Base-by-base conservation (phyloP, 1,140 invertebrate species). In the Drosophila sp. region DNA sequence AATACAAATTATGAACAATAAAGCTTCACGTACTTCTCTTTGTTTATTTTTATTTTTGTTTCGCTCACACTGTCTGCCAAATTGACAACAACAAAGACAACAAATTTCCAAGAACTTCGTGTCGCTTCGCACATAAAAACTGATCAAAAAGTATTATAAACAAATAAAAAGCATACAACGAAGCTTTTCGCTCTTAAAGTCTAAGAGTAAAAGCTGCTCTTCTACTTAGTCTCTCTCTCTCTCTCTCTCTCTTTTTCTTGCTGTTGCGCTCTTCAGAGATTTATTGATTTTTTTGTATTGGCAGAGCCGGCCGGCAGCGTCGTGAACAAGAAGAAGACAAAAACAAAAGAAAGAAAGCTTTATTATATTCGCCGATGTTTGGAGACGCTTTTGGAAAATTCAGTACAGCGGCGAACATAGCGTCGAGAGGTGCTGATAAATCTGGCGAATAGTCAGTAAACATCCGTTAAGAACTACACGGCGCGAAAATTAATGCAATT, bases 331-430 rank as follows among this genome's bases (percentile, higher is more conserved):
- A 61, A 41, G 27, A 61, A 64, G 36, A 58, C 32, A 48, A 14
- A 34, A 21, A 25, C 41, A 78, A 67, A 76, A 41, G 73, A 67
- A 76, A 41, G 73, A 77, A 71, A 78, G 71, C 70, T 65, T 46
- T 59, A 54, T 43, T 65, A 58, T 50, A 63, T 56, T 80, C 57
- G 69, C 50, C 45, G 21, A 57, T 61, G 61, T 71, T 74, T 62
- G 50, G 25, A 7, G 34, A 56, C 43, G 56, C 38, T 50, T 70
- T 81, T 71, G 48, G 14, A 66, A 41, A 67, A 54, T 65, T 87
- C 48, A 86, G 82, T 86, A 56, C 70, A 58, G 57, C 66, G 71
- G 32, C 75, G 72, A 61, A 62, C 78, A 46, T 72, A 62, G 72
- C 34, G 40, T 18, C 51, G 80, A 54, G 48, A 56, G 75, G 82